Percentiles rank a stretch among this genome's conserved stretches.
These are phyloP conservation scores for Pseudomyrmex sp. DNA, from an alignment of 1,140 invertebrate species.

Conservation along the genomic window DNA sequence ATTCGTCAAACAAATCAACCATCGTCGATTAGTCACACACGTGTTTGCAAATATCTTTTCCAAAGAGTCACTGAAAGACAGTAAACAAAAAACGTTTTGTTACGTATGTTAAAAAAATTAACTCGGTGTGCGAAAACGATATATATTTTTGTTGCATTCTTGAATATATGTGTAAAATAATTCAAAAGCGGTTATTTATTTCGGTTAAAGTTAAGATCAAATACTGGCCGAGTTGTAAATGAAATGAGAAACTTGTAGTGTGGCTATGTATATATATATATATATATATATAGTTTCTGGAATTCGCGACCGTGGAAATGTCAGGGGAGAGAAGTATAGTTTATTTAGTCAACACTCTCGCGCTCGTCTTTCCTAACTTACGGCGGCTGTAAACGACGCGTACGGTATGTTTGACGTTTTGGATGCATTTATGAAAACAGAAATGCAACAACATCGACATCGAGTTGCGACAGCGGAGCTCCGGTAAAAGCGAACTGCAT, in stretches of 20 bases:
- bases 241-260: constrained; percentile 1
- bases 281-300: background rate
- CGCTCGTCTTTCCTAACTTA: constrained; percentile 27
- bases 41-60: too few species aligned
- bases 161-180: too few species aligned
- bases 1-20: background rate
- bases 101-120: background rate
- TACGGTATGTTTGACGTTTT: constrained; percentile 47
- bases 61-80: background rate
- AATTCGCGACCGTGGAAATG: background rate
- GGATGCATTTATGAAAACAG: constrained; percentile 60
- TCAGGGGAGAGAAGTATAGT: constrained; percentile 13
- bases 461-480: constrained; percentile 31
- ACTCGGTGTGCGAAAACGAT: too few species aligned
- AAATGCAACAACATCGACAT: constrained; percentile 57
- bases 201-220: background rate
- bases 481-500: constrained; percentile 50
- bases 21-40: background rate
- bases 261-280: background rate
- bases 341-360: constrained; percentile 52
- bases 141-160: too few species aligned
- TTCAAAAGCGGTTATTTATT: background rate
- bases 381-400: constrained; percentile 45
- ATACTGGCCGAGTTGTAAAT: constrained; percentile 8
- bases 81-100: background rate